Conservation (phyloP, 30 jellyfish, hydroid and myxozoan genomes). For the Nemopilema nomurai region DNA sequence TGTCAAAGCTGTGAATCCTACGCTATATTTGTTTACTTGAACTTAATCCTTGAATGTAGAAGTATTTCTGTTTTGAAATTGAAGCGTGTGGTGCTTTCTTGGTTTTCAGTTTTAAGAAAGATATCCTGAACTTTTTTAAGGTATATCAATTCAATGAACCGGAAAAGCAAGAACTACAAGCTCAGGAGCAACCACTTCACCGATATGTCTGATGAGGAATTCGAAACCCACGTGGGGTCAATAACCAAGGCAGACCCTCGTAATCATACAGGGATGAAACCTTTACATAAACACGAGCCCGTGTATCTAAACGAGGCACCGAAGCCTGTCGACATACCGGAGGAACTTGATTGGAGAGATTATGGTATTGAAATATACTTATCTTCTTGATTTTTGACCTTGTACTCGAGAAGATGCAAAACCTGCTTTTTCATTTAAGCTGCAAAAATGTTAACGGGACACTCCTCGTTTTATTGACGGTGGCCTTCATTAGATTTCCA, state of each 20-base stretch:
- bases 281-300: constrained; percentile 61
- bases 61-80: too few species aligned
- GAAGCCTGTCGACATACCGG: constrained; percentile 78
- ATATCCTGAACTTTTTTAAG: constrained; percentile 30
- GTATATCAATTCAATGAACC: constrained; percentile 79
- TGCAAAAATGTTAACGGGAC: too few species aligned
- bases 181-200: constrained; percentile 76
- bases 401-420: too few species aligned
- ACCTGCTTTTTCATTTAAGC: too few species aligned
- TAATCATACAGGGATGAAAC: constrained; percentile 82
- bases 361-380: constrained; percentile 55
- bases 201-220: constrained; percentile 82
- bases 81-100: too few species aligned
- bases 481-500: too few species aligned
- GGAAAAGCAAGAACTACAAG: constrained; percentile 61
- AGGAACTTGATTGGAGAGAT: constrained; percentile 94
- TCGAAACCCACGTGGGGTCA: constrained; percentile 66
- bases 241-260: constrained; percentile 74
- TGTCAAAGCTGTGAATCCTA: too few species aligned
- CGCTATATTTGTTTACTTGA: too few species aligned
- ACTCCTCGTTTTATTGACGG: too few species aligned
- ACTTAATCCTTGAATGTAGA: too few species aligned
- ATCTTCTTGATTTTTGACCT: not conserved
- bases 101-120: not conserved
- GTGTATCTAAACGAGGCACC: constrained; percentile 72